These are phyloP conservation scores for Caradrina kadenii DNA, from an alignment of 2,888 invertebrate species.

Conservation along the genomic window DNA sequence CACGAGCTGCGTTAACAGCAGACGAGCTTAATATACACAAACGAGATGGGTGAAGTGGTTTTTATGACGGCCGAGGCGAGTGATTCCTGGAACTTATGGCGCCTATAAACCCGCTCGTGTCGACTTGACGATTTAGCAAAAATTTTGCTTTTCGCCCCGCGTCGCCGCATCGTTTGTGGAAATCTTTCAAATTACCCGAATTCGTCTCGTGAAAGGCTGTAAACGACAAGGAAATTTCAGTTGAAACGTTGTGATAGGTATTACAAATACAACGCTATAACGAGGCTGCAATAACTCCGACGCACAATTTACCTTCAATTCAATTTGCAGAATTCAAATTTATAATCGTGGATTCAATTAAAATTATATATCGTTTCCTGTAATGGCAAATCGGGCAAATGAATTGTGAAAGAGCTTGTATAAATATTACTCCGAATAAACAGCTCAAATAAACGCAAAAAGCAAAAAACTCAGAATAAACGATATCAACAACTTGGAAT, in stretches of 20 bases:
- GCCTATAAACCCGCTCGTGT: constrained; percentile 84
- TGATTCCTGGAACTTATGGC: constrained; percentile 85
- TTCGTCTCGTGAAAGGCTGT: constrained; percentile 81
- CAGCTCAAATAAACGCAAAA: constrained; percentile 8
- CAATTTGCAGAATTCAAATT: constrained; percentile 16
- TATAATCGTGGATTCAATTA: constrained; percentile 8
- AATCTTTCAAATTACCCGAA: constrained; percentile 85
- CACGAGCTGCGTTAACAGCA: constrained; percentile 66
- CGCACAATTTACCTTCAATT: constrained; percentile 34
- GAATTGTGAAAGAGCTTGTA: not conserved
- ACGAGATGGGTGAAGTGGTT: constrained; percentile 78
- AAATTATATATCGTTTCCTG: constrained; percentile 12
- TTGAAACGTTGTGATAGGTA: constrained; percentile 71
- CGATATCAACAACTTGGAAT: constrained; percentile 16
- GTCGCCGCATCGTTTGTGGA: constrained; percentile 70
- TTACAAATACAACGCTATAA: constrained; percentile 80
- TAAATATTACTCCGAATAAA: not conserved
- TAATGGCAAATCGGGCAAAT: constrained; percentile 2
- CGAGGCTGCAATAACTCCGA: constrained; percentile 67
- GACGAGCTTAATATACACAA: constrained; percentile 70
- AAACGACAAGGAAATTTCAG: constrained; percentile 81
- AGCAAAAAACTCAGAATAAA: constrained; percentile 2
- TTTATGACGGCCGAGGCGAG: constrained; percentile 82
- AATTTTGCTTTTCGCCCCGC: constrained; percentile 74
- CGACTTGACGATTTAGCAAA: constrained; percentile 85